Evolutionary conservation across 2,797 vertebrate genomes (phyloP), one percentile per base, ranked within the genome.

Genomic region (Moxostoma hubbsi): DNA sequence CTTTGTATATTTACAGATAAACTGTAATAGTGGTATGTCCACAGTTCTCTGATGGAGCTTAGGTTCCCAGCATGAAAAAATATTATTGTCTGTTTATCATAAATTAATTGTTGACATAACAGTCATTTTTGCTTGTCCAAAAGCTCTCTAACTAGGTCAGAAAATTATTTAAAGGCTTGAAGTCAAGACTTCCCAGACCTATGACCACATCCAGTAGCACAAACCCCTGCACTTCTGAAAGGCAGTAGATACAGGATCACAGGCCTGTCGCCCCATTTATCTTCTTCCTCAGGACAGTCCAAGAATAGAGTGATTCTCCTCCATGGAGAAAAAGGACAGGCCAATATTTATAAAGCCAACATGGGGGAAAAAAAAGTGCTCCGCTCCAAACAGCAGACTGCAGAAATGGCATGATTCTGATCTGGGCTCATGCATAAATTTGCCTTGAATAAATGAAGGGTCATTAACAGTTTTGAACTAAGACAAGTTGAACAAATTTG

Each of bases 331-430:
- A 75, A 68, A 77, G 49, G 67, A 50, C 61, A 70, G 75, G 67
- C 73, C 62, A 84, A 66, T 72, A 36, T 83, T 79, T 79, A 77
- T 65, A 43, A 78, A 55, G 71, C 82, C 58, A 68, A 71, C 0
- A 6, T 73, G 54, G 59, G n/a, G n/a, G n/a, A n/a, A 63, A 45
- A 68, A 68, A 63, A 76, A 84, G 36, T 58, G 36, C 36, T 61
- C 8, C 16, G 11, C 73, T 65, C 51, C 67, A 81, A 77, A 84
- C 65, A 83, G 57, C 71, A 24, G 13, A 15, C 68, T 16, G 77
- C 55, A 80, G 50, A 73, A 69, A 80, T 15, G 13, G 46, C 63
- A 46, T 36, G 50, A 55, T 71, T 12, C 66, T 18, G 47, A 47
- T 70, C 62, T 46, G 10, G 12, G 16, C 45, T 64, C 67, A 45